Evolutionary conservation across 1,140 invertebrate species (phyloP).

Genomic region (Eurosta solidaginis): DNA sequence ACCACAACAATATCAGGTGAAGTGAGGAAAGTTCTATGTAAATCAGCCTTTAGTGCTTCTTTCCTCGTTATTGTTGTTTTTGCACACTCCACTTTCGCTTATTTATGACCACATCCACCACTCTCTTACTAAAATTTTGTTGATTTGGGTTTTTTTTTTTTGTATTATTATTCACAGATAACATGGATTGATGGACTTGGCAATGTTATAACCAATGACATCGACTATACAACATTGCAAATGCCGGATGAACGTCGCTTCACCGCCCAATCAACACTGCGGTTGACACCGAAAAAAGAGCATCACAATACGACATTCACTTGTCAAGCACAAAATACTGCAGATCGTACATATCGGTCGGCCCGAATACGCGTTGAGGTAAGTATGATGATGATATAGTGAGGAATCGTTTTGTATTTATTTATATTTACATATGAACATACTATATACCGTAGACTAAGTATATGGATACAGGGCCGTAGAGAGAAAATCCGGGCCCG

Average conservation of each 20-base stretch:
- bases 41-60: neutral
- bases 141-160: neutral
- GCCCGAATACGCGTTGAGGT: constrained; percentile 71
- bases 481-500: too few relatives aligned
- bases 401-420: too few relatives aligned
- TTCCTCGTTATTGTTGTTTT: neutral
- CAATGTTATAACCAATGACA: constrained; percentile 68
- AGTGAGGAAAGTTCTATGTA: too few relatives aligned
- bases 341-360: constrained; percentile 70
- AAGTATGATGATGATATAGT: constrained; percentile 40
- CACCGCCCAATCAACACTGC: constrained; percentile 73
- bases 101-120: too few relatives aligned
- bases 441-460: too few relatives aligned
- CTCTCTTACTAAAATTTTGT: neutral
- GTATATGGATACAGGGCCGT: too few relatives aligned
- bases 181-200: constrained; percentile 78
- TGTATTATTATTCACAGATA: constrained; percentile 63
- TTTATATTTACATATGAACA: too few relatives aligned
- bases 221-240: constrained; percentile 67
- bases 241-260: constrained; percentile 70
- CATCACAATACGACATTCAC: constrained; percentile 80
- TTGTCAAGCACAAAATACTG: constrained; percentile 77
- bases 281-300: constrained; percentile 73
- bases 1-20: too few relatives aligned
- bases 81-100: neutral